Evolutionary conservation across 2,113 vertebrate species (phyloP).

Genomic region (Dipodomys merriami): DNA sequence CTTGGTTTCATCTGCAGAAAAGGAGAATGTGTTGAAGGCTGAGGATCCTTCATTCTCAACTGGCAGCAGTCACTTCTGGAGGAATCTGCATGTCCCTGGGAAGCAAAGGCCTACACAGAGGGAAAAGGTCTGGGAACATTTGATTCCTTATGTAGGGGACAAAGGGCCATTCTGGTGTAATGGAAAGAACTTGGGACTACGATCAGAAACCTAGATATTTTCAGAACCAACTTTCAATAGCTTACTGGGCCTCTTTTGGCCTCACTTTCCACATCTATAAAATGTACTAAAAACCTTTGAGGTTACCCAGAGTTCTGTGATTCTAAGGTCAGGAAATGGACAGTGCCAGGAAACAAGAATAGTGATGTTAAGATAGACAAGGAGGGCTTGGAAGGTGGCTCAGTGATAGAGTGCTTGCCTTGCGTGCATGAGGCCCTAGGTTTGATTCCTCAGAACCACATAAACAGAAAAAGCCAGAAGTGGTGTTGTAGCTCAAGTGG

Average conservation of each 20-base stretch:
- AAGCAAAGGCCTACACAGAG: not conserved
- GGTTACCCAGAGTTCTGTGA: not conserved
- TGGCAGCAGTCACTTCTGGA: not conserved
- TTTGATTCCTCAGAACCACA: too few species aligned
- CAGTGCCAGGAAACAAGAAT: not conserved
- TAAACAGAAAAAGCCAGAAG: too few species aligned
- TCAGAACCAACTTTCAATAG: not conserved
- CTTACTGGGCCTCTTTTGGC: not conserved
- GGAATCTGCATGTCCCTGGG: rapidly evolving
- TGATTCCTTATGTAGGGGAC: too few species aligned
- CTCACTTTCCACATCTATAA: not conserved
- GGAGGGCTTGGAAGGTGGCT: too few species aligned
- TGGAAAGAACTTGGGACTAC: not conserved
- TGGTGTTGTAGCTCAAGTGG: too few species aligned
- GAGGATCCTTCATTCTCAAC: not conserved
- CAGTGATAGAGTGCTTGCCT: too few species aligned
- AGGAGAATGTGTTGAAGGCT: not conserved
- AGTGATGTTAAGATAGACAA: not conserved
- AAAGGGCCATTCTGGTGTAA: not conserved
- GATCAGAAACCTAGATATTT: not conserved
- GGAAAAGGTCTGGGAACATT: too few species aligned
- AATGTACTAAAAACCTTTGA: not conserved
- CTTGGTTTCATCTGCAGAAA: constrained; percentile 75
- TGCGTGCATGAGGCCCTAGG: too few species aligned
- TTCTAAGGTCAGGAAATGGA: not conserved